phyloP scores from a whole-genome alignment of 2,888 invertebrate species.

The Tenthredo livida region DNA sequence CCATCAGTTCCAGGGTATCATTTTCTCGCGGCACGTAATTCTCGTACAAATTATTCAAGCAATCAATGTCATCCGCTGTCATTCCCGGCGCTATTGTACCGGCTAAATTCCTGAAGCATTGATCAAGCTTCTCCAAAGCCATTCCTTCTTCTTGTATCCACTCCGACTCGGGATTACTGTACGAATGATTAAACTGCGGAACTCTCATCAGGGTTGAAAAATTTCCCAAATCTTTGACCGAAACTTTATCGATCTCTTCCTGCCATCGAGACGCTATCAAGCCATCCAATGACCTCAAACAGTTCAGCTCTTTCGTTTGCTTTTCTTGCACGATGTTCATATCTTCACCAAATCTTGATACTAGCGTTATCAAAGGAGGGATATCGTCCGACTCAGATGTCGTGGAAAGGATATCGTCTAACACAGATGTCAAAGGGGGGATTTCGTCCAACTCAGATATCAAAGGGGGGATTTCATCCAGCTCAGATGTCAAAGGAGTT shows the following conservation, averaged over 20 bases:
- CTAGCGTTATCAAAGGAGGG: neutral
- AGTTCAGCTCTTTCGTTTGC: conserved; percentile 38
- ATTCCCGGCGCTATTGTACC: conserved; percentile 25
- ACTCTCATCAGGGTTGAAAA: conserved; percentile 13
- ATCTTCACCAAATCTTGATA: conserved; percentile 20
- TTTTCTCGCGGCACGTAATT: conserved; percentile 4
- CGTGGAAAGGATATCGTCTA: neutral
- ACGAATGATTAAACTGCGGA: neutral
- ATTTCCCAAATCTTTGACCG: conserved; percentile 28
- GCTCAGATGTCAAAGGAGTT: neutral
- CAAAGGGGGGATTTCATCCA: neutral
- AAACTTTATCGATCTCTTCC: conserved; percentile 31
- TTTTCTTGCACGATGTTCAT: conserved; percentile 31
- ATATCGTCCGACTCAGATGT: neutral
- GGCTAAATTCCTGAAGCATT: conserved; percentile 36
- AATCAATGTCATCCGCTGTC: neutral
- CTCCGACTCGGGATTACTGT: conserved; percentile 45
- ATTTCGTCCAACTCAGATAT: too few relatives aligned
- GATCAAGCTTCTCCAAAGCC: conserved; percentile 36
- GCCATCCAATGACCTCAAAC: conserved; percentile 14
- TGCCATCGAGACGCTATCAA: conserved; percentile 36
- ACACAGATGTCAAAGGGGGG: neutral
- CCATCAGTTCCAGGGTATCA: neutral
- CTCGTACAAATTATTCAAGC: conserved; percentile 27
- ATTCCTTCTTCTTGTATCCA: conserved; percentile 44